Percentiles rank a stretch among this genome's conserved stretches.
phyloP scores from a whole-genome alignment of 2,797 vertebrate genomes.

The Myoxocephalus aenaeus region DNA sequence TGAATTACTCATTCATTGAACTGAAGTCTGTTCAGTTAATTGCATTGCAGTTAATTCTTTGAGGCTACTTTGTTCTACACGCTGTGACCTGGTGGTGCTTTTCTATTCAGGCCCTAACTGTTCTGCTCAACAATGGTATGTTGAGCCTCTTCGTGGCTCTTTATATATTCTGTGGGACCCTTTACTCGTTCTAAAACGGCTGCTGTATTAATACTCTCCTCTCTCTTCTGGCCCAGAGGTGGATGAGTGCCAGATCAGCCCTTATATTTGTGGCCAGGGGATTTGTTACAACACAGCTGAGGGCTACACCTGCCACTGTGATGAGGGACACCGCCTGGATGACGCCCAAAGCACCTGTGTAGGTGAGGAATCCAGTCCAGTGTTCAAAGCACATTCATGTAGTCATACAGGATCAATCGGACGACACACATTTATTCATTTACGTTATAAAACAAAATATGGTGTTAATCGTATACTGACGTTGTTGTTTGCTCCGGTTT shows the following conservation, averaged over 20 bases:
- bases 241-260: conserved; percentile 93
- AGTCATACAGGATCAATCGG: not conserved
- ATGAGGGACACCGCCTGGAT: conserved; percentile 87
- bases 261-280: conserved; percentile 92
- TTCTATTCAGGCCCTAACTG: not conserved
- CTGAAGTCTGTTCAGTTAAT: not conserved
- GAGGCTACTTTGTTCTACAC: not conserved
- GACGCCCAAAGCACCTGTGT: conserved; percentile 87
- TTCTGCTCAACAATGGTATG: not conserved
- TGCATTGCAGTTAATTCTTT: not conserved
- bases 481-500: conserved; percentile 4
- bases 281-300: conserved; percentile 92
- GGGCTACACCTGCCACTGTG: conserved; percentile 93
- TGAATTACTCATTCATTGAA: not conserved
- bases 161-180: not conserved
- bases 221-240: conserved; percentile 86
- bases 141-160: not conserved
- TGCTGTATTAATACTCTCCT: conserved; percentile 27
- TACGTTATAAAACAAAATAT: not conserved
- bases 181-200: conserved; percentile 10
- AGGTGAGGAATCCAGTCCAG: conserved; percentile 84
- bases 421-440: not conserved
- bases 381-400: not conserved
- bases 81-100: not conserved
- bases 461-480: not conserved